Evolutionary conservation across 2,797 vertebrate genomes (phyloP), one percentile per base, ranked within the genome.

Genomic region (Liparis tanakae): DNA sequence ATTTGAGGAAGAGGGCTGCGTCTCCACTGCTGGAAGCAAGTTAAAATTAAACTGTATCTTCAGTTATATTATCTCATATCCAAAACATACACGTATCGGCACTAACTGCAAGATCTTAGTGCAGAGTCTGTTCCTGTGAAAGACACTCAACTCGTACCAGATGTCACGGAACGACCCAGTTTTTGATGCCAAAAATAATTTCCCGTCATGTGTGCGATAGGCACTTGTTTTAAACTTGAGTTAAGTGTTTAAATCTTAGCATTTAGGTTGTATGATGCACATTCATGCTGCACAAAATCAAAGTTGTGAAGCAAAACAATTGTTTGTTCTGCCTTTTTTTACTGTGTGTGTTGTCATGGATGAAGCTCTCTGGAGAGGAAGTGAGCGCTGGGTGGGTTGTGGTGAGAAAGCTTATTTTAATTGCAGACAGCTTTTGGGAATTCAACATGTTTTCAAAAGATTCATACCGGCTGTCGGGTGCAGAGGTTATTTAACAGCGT

Each of bases 361-460:
- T 43, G 46, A 56, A 53, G 53, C 33, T 33, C 59, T 53, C 61
- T 10, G 9, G 64, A 67, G 56, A 85, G 88, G 86, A 91, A 91
- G 72, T 83, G 68, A 57, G 48, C 0, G 0, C 7, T 6, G 65
- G 46, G 4, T 18, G 58, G 56, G 37, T 30, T 46, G 58, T 61
- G 63, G 51, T 6, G 0, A 12, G n/a, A 70, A 53, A 15, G n/a
- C 10, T 8, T 63, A 68, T 48, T 67, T 54, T 67, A 30, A 41
- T 1, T 20, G 7, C 0, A 9, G 60, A 25, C 30, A 43, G 25
- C 44, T 1, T 20, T 15, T 20, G 43, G 46, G 56, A 54, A 63
- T 13, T 46, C 18, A 18, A 6, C 48, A 46, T 69, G 58, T 63
- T 80, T 67, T 55, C 2, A 46, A 12, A 70, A 36, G 48, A 75